These are phyloP conservation scores for Drosophila picticornis DNA, from an alignment of 2,888 invertebrate genomes.

Conservation along the genomic window DNA sequence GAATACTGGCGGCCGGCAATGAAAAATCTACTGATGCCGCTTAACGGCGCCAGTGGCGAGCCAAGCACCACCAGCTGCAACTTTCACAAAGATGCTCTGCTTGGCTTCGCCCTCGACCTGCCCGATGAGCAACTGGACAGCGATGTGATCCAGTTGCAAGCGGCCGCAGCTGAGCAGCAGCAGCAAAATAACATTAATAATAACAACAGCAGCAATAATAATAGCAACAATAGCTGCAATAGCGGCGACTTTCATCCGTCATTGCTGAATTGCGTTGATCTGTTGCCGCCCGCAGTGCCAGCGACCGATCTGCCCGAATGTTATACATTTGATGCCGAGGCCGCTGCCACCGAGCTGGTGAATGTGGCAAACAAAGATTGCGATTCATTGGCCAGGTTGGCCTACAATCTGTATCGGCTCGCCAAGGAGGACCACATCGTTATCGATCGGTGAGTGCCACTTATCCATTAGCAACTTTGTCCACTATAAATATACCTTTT, in stretches of 20 bases:
- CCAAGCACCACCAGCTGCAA: conserved; percentile 27
- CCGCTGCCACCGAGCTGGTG: conserved; percentile 47
- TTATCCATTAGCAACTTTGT: neutral
- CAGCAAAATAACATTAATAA: conserved; percentile 26
- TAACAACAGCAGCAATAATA: conserved; percentile 12
- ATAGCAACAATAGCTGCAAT: conserved; percentile 28
- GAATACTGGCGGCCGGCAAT: conserved; percentile 20
- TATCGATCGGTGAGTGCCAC: conserved; percentile 76
- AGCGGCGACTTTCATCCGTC: conserved; percentile 39
- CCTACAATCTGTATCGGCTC: conserved; percentile 79
- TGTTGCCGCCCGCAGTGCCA: conserved; percentile 34
- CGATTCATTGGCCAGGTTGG: conserved; percentile 80
- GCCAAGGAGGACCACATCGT: conserved; percentile 82
- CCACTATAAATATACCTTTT: neutral
- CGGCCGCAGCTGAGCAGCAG: conserved; percentile 46
- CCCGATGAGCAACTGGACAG: conserved; percentile 57
- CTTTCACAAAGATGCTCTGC: conserved; percentile 53
- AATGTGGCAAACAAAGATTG: conserved; percentile 63
- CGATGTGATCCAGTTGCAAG: conserved; percentile 57
- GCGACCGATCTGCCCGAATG: conserved; percentile 26
- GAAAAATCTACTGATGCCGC: conserved; percentile 49
- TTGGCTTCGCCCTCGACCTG: conserved; percentile 44
- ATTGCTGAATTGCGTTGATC: conserved; percentile 35
- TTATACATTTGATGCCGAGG: conserved; percentile 40
- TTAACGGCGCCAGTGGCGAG: conserved; percentile 35